Percentiles rank a stretch among this genome's conserved stretches.
Conservation (phyloP, 2,797 vertebrate species). For the Enoplosus armatus region DNA sequence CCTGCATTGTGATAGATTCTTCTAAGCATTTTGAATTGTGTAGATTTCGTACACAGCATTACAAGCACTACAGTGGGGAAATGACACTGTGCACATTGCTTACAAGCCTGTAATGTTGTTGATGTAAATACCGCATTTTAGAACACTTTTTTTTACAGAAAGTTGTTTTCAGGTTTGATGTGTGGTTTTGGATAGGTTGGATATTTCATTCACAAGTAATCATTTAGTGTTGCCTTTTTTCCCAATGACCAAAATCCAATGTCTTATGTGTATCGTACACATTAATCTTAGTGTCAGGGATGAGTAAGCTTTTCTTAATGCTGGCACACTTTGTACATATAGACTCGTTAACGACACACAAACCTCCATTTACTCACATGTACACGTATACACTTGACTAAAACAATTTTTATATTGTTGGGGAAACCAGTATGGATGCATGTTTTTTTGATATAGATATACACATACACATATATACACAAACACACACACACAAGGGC, state of each 20-base stretch:
- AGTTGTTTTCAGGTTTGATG: slow-evolving; percentile 76
- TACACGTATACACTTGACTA: slow-evolving; percentile 75
- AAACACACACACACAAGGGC: slow-evolving; percentile 81
- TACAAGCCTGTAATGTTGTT: slow-evolving; percentile 77
- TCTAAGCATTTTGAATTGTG: slow-evolving; percentile 75
- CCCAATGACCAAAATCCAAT: slow-evolving; percentile 84
- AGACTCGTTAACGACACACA: slow-evolving; percentile 73
- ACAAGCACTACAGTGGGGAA: slow-evolving; percentile 78
- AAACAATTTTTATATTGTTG: slow-evolving; percentile 76
- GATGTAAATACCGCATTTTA: slow-evolving; percentile 81
- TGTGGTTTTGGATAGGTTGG: slow-evolving; percentile 76
- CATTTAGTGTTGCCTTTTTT: slow-evolving; percentile 80
- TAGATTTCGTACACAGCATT: slow-evolving; percentile 77
- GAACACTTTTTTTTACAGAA: slow-evolving; percentile 69
- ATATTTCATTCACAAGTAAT: slow-evolving; percentile 79
- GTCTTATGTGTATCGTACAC: slow-evolving; percentile 82
- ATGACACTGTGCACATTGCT: slow-evolving; percentile 79
- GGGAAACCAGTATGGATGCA: slow-evolving; percentile 74
- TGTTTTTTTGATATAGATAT: slow-evolving; percentile 75
- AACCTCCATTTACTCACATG: slow-evolving; percentile 77
- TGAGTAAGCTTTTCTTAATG: slow-evolving; percentile 76
- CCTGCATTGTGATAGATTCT: slow-evolving; percentile 72
- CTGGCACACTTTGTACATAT: slow-evolving; percentile 78
- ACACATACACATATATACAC: slow-evolving; percentile 44
- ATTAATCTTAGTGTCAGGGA: slow-evolving; percentile 82